These are phyloP conservation scores for Phengaris alcon DNA, from an alignment of 2,888 invertebrate species.

Conservation along the genomic window DNA sequence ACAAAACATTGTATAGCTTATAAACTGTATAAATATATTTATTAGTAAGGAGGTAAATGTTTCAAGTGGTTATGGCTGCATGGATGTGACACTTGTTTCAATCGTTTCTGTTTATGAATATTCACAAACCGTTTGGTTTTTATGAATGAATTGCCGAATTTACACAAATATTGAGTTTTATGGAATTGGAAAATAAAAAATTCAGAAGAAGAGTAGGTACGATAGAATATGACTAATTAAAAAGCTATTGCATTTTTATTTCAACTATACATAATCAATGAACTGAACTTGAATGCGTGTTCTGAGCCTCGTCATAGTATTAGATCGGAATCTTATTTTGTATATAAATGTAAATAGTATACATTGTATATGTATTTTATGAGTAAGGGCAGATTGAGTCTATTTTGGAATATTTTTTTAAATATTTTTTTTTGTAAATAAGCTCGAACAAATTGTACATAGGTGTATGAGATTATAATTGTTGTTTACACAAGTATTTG, in stretches of 20 bases:
- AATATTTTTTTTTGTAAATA: conserved; percentile 55
- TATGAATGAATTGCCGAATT: no score
- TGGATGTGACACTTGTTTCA: no score
- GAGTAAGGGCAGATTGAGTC: conserved; percentile 45
- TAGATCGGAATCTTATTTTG: conserved; percentile 40
- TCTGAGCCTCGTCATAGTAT: conserved; percentile 10
- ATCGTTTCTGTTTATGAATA: not conserved
- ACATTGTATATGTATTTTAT: conserved; percentile 41
- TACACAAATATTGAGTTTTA: no score
- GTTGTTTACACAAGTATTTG: conserved; percentile 62
- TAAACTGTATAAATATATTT: no score
- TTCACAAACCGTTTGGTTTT: no score
- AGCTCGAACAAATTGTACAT: conserved; percentile 60
- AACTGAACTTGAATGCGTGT: not conserved
- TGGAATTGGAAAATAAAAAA: no score
- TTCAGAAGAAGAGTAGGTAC: no score
- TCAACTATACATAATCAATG: not conserved
- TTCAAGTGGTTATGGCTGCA: no score
- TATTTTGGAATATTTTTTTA: conserved; percentile 54
- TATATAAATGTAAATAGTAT: conserved; percentile 46
- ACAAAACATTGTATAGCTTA: no score
- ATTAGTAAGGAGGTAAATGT: no score
- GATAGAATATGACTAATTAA: no score
- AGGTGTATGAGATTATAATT: conserved; percentile 48
- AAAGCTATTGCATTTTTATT: not conserved